Evolutionary conservation across 2,797 vertebrate species (phyloP), one percentile per base, ranked within the genome.

Genomic region (Sebastes diploproa): DNA sequence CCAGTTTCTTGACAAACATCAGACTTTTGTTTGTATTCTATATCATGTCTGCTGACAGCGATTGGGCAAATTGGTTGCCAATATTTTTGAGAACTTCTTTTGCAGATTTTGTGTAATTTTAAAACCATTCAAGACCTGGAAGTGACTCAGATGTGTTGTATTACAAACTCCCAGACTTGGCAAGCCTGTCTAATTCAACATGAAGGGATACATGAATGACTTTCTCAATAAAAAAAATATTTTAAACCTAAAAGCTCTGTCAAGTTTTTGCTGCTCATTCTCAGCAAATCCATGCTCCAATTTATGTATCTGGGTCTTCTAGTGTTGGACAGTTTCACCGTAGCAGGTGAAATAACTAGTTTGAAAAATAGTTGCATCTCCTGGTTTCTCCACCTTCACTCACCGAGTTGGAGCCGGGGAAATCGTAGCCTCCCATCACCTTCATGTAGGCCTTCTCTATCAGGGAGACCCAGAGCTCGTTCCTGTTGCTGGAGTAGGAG

Each of bases 391-490:
- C 25, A 4, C 14, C 4, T 20, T 50, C 9, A 89, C 94, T 75
- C 71, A 99, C 98, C 59, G 98, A 99, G 94, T 99, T 99, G 61
- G 98, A 99, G 71, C 98, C 98, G 9, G 98, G 98, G 90, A 99
- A 99, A 91, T 99, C 98, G 78, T 99, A 99, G 75, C 98, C 98
- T 78, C 98, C 98, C 98, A 99, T 99, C 87, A 99, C 98, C 87
- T 99, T 99, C 98, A 99, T 99, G 93, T 99, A 99, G n/a, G 98
- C 98, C 78, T 99, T 99, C 91, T 99, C 98, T 84, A 99, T 99
- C 63, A 99, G 96, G 0, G 98, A 99, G 7, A 99, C 98, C 98
- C 98, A 99, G 42, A 99, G 90, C 91, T 99, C 98, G 77, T 98
- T 99, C 92, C 96, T 96, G 87, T 99, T 99, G 93, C 98, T 99